phyloP scores from a whole-genome alignment of 2,113 vertebrate genomes.

The Chaenogobius annularis region DNA sequence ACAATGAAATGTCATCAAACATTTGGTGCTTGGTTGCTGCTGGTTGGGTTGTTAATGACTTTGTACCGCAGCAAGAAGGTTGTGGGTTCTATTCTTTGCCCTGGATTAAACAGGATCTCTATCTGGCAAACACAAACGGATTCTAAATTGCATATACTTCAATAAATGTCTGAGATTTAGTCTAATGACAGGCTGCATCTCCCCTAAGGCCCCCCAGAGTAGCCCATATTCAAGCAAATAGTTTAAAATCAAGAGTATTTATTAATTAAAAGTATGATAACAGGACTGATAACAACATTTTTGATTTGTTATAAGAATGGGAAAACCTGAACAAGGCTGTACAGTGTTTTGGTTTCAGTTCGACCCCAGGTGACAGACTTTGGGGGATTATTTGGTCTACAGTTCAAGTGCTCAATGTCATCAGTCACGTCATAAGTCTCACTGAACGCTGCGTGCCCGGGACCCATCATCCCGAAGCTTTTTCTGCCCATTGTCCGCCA shows the following conservation, averaged over 20 bases:
- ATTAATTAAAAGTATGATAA: not conserved
- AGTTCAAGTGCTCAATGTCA: constrained; percentile 36
- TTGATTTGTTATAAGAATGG: not conserved
- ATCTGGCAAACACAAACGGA: not conserved
- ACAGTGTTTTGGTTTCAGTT: constrained; percentile 19
- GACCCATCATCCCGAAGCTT: not conserved
- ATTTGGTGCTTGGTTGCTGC: not conserved
- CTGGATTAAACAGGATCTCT: not conserved
- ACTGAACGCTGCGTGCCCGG: not conserved
- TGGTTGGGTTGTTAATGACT: not conserved
- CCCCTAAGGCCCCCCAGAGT: no score
- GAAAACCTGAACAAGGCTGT: not conserved
- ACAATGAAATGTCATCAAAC: not conserved
- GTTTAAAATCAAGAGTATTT: not conserved
- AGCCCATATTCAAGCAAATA: not conserved
- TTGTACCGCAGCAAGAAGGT: not conserved
- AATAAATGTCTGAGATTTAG: not conserved
- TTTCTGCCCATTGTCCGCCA: not conserved
- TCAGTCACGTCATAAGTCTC: constrained; percentile 38
- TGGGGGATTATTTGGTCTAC: constrained; percentile 28
- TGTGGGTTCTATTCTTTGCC: not conserved
- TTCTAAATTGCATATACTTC: not conserved
- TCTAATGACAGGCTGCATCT: not conserved
- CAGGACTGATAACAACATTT: not conserved
- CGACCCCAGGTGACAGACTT: constrained; percentile 52